Evolutionary conservation across 2,888 invertebrate species (phyloP), one percentile per base, ranked within the genome.

Genomic region (Calameuta filiformis): DNA sequence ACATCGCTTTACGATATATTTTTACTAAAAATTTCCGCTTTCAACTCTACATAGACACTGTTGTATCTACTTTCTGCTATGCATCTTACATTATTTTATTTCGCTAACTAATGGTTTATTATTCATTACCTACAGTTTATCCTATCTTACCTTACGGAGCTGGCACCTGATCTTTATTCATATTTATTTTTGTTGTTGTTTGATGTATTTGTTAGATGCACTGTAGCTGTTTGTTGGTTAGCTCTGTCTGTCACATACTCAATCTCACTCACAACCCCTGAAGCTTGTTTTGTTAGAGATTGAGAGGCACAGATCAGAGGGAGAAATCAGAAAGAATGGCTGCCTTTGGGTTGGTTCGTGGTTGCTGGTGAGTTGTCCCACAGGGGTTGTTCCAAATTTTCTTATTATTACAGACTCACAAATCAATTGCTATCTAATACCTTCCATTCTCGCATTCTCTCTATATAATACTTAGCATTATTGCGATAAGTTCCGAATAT

Each of bases 221-320:
- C 91, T 91, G 91, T 91, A 91, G 91, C 91, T 91, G 91, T 91
- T 89, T 91, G 89, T 91, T 90, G 91, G 89, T 90, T 91, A 91
- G 89, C 89, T 91, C 90, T 90, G 87, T 91, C 90, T 91, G 90
- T 91, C 90, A 89, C 88, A 89, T 88, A 89, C 89, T 90, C 89
- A 87, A 86, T 89, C 91, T 91, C 91, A 85, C 89, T 88, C 89
- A 85, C 86, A 89, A 88, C 87, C 87, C 90, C 86, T 88, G 89
- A 90, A 88, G 90, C 90, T 90, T 91, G 89, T 90, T 90, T 91
- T 89, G 87, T 90, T 89, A 89, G 89, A 90, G 91, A 91, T 89
- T 91, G 89, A 90, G 90, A 85, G 77, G 84, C 87, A 88, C 89
- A 89, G 87, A 88, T 86, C 89, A 89, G 89, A 90, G 87, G 87